Base-by-base conservation (phyloP, 2,888 invertebrate genomes). In the Anodontia alba region DNA sequence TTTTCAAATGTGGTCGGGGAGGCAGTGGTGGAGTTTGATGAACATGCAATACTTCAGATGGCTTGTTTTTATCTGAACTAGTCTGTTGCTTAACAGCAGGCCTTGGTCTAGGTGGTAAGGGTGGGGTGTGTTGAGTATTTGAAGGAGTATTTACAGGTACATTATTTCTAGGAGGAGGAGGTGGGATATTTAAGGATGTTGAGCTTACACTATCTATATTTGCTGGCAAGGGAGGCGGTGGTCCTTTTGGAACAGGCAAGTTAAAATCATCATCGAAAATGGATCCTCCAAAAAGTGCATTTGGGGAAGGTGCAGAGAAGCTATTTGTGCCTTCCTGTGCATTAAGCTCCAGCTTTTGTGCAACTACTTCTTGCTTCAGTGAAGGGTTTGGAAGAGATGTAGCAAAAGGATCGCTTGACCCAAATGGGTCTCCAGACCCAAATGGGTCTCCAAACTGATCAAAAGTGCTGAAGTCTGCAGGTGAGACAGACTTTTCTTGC, bases 201-300 rank as follows among this genome's bases (percentile, higher is more conserved):
- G 80, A 77, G 46, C 81, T 76, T 51, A 77, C 79, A 78, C 66
- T 76, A 57, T 73, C 51, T 67, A 84, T 71, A 73, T 76, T 75
- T 46, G 77, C 54, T 66, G 89, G 91, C 17, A 90, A 82, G 23
- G 90, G 90, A 20, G 90, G 90, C 31, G 91, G 91, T 33, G 91
- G 89, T 38, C 88, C 90, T 49, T 87, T 87, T 31, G 90, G 87
- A 17, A 84, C 86, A 1, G 88, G 89, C 33, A 88, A 66, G 78
- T 88, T 80, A 83, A 87, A 88, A 57, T 83, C 80, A 83, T 79
- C 81, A 78, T 74, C 73, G 75, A 79, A 78, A 49, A 76, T 36
- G 49, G 36, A 62, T 70, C 46, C 74, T 70, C 57, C 76, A 54
- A 80, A 68, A n/a, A 67, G 51, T 49, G 80, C 57, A 70, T 82